phyloP scores from a whole-genome alignment of 37 sponge, comb jelly and placozoan species.

The Tethya wilhelma region DNA sequence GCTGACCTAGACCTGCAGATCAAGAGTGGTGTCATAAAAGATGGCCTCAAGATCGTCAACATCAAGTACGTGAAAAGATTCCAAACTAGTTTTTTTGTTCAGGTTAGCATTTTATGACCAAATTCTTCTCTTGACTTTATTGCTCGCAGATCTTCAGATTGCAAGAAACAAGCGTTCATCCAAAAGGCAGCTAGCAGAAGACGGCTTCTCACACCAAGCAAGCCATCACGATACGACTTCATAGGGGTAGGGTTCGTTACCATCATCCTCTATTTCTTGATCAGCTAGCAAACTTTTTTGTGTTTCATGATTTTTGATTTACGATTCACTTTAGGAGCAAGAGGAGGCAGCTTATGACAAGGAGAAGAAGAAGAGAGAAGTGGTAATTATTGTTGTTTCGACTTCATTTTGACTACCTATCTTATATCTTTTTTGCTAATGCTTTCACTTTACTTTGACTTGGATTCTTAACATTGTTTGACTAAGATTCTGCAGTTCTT shows the following conservation, averaged over 20 bases:
- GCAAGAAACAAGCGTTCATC: not conserved
- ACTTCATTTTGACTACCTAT: not conserved
- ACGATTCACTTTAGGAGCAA: conserved; percentile 40
- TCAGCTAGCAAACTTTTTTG: not conserved
- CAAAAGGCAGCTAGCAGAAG: conserved; percentile 46
- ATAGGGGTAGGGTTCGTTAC: conserved; percentile 7
- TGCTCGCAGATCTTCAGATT: conserved; percentile 49
- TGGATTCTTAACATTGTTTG: not conserved
- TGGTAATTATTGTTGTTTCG: conserved; percentile 34
- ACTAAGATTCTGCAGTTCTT: not conserved
- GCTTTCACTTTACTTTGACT: no score
- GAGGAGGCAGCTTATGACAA: conserved; percentile 27
- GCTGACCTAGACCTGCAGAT: conserved; percentile 78
- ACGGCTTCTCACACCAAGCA: conserved; percentile 22
- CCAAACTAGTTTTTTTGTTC: no score
- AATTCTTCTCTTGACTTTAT: not conserved
- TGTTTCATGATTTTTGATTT: not conserved
- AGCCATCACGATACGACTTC: conserved; percentile 16
- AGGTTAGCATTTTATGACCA: not conserved
- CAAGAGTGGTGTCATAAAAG: conserved; percentile 79
- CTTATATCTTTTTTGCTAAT: no score
- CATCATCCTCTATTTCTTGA: not conserved
- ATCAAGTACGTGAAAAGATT: conserved; percentile 58
- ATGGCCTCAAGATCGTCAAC: conserved; percentile 71
- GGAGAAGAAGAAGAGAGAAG: conserved; percentile 50